Base-by-base conservation (phyloP, 2,113 vertebrate genomes). In the Coptodon bakossiorum region DNA sequence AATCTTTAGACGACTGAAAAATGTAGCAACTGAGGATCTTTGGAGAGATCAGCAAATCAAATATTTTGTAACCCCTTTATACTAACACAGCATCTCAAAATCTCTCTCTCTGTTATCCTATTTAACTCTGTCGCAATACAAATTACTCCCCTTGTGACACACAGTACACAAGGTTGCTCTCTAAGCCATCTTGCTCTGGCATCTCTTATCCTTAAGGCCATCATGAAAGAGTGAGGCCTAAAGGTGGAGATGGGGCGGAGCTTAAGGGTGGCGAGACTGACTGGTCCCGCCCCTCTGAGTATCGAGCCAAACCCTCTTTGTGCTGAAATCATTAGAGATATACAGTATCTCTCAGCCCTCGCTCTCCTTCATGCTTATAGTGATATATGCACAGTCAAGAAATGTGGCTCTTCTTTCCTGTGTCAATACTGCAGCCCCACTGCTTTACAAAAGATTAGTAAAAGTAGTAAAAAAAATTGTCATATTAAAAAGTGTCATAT, bases 181-280 rank as follows among this genome's bases (percentile, higher is more conserved):
- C 9, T 93, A 83, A 91, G 48, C 84, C 54, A 31, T 22, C 29
- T 48, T 27, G 52, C 45, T 22, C 29, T 90, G 79, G 22, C 80
- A 71, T 78, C 53, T 48, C 31, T 86, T 71, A 87, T 87, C 90
- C 57, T 8, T 73, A 80, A 53, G 76, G 83, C 84, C 85, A 88
- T 80, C 78, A 22, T 87, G n/a, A 68, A 81, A 83, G 78, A 84
- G 24, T 34, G 24, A 43, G 83, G 59, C 29, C 40, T 54, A 27
- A 83, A 81, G 85, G 81, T 71, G 68, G 89, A 81, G 66, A 82
- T 31, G 19, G 19, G 84, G 89, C 2, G 85, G 90, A 66, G 91
- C 40, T 81, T 71, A 13, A 17, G 16, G 24, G 84, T 93, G 94
- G 91, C 38, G 86, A 90, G 90, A 93, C 56, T 61, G 66, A 56